These are phyloP conservation scores for Hesperophylax magnus DNA, from an alignment of 1,140 invertebrate species.

Conservation along the genomic window DNA sequence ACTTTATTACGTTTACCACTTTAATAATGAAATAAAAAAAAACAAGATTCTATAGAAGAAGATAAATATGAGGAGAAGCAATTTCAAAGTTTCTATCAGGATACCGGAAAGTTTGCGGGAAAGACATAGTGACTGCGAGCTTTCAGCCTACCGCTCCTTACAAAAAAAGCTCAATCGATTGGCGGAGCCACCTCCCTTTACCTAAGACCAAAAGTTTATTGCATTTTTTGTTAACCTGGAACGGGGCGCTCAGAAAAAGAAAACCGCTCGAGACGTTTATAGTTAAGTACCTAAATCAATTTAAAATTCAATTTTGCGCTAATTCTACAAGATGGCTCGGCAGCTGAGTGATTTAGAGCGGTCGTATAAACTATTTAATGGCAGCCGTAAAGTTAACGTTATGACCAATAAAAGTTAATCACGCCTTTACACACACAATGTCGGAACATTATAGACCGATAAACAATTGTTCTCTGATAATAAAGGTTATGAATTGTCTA, in stretches of 20 bases:
- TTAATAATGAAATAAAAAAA: no score
- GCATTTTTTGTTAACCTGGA: background rate
- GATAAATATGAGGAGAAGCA: no score
- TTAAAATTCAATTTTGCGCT: slow-evolving; percentile 55
- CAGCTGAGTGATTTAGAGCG: slow-evolving; percentile 52
- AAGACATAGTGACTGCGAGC: no score
- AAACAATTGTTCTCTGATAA: slow-evolving; percentile 51
- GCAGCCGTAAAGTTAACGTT: slow-evolving; percentile 53
- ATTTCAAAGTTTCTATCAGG: no score
- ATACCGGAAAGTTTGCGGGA: no score
- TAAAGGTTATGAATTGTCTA: slow-evolving; percentile 35
- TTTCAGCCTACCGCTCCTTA: no score
- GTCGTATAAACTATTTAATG: slow-evolving; percentile 55
- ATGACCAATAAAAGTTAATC: slow-evolving; percentile 56
- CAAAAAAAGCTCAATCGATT: no score
- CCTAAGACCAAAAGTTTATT: background rate
- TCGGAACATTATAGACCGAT: slow-evolving; percentile 43
- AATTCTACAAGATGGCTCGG: slow-evolving; percentile 52
- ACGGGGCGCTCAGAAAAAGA: background rate
- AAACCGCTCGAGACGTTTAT: slow-evolving; percentile 41
- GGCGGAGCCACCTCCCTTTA: no score
- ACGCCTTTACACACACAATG: slow-evolving; percentile 46
- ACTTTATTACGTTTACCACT: no score
- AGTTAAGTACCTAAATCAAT: slow-evolving; percentile 49
- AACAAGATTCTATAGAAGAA: no score